Base-by-base conservation (phyloP, 2,797 vertebrate species). In the Tinamus major region DNA sequence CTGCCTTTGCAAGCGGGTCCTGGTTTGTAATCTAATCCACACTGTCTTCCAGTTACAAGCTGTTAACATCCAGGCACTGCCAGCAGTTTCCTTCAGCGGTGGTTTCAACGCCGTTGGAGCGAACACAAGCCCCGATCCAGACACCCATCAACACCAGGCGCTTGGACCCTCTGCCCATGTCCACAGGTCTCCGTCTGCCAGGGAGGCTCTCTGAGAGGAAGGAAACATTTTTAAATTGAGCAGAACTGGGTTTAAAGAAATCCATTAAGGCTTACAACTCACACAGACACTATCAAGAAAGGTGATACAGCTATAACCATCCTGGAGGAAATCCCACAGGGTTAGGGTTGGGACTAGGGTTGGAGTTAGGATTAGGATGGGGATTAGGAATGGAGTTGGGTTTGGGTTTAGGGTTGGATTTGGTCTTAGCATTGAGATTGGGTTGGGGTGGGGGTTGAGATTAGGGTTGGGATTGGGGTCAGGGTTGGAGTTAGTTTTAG, bases 221-320 rank as follows among this genome's bases (percentile, higher is more conserved):
- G 80, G 92, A 88, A 79, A 61, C 88, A 88, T 96, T 94, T 94
- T 91, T 94, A 93, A 96, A 94, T 85, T 88, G 46, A 96, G 89
- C 72, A 91, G 55, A 72, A 67, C 90, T 92, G 75, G 79, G 79
- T 68, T 1, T 75, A 1, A 63, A 87, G 94, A 94, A 95, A 94
- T 77, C 55, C 17, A n/a, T 31, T 89, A 27, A 62, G 35, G 24
- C 77, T 83, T 69, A 58, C 0, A 83, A 89, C 10, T 2, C 69
- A 39, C n/a, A 13, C 31, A 55, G 27, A 67, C 42, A 68, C 75
- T 82, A 48, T 1, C 2, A n/a, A 0, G 80, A 94, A 92, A 92
- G 49, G 42, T 23, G 82, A 85, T 90, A 62, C 0, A 4, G 69
- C 49, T 79, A n/a, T 0, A 0, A 27, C 51, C 8, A 9, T 33